Percentiles rank a stretch among this genome's conserved stretches.
Conservation (phyloP, 2,888 invertebrate species). For the Drosophila histrio region DNA sequence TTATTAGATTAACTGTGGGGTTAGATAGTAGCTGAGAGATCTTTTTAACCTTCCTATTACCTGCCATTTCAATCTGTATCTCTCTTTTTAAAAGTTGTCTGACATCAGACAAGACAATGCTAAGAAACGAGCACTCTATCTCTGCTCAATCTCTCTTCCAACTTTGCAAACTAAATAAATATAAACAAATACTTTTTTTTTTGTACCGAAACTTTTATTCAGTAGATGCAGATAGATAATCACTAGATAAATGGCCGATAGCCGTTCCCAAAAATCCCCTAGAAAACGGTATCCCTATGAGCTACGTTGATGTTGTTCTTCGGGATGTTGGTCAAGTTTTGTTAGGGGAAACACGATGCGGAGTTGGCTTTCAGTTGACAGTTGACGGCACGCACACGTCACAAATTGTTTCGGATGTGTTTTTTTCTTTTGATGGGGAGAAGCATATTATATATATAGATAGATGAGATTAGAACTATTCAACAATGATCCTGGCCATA, state of each 20-base stretch:
- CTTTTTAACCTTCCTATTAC: too few species aligned
- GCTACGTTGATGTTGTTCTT: constrained; percentile 19
- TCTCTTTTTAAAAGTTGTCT: too few species aligned
- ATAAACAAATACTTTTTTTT: constrained; percentile 42
- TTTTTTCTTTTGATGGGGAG: too few species aligned
- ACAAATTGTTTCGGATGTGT: constrained; percentile 31
- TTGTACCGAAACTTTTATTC: constrained; percentile 84
- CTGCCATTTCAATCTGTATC: too few species aligned
- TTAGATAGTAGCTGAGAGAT: too few species aligned
- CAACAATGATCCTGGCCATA: constrained; percentile 43
- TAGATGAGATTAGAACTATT: constrained; percentile 61
- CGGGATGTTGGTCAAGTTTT: constrained; percentile 3
- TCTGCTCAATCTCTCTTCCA: too few species aligned
- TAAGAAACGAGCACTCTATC: too few species aligned
- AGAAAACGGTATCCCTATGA: constrained; percentile 57
- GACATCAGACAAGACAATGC: too few species aligned
- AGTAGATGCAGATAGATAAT: constrained; percentile 82
- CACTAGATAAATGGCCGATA: constrained; percentile 69
- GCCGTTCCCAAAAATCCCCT: constrained; percentile 59
- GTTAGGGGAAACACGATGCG: background rate
- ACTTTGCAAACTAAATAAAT: background rate
- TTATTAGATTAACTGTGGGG: too few species aligned
- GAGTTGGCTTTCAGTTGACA: constrained; percentile 24
- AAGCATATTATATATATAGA: constrained; percentile 17
- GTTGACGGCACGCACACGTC: constrained; percentile 66